phyloP scores from a whole-genome alignment of 2,113 vertebrate species.

The Nannospalax galili region DNA sequence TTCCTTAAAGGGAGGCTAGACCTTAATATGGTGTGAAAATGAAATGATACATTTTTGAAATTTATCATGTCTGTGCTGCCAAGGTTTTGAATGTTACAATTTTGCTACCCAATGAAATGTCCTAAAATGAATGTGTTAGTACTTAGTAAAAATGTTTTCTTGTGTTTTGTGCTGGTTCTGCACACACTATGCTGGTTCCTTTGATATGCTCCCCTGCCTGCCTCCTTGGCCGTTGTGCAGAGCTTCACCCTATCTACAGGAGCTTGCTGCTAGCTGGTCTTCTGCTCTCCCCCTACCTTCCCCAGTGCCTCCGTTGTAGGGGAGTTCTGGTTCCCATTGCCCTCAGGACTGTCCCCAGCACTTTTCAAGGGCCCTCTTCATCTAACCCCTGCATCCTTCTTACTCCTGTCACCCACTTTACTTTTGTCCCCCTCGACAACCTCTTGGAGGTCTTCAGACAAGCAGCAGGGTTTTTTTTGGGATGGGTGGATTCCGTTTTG shows the following conservation, averaged over 20 bases:
- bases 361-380: neutral
- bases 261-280: neutral
- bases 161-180: neutral
- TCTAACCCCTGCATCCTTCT: neutral
- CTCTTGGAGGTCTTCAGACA: neutral
- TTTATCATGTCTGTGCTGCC: neutral
- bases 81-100: neutral
- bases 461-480: neutral
- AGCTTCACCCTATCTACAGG: neutral
- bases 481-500: neutral
- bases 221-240: neutral
- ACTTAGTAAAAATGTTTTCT: neutral
- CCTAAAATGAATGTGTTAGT: neutral
- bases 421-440: neutral
- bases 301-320: neutral
- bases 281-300: neutral
- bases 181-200: neutral
- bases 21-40: constrained; percentile 39
- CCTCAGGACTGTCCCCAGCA: neutral
- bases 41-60: constrained; percentile 2
- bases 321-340: neutral
- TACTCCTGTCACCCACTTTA: neutral
- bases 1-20: constrained; percentile 38
- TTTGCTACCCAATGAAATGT: constrained; percentile 1
- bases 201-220: neutral